These are phyloP conservation scores for Scarus forsteni DNA, from an alignment of 2,797 vertebrate species.

Conservation along the genomic window DNA sequence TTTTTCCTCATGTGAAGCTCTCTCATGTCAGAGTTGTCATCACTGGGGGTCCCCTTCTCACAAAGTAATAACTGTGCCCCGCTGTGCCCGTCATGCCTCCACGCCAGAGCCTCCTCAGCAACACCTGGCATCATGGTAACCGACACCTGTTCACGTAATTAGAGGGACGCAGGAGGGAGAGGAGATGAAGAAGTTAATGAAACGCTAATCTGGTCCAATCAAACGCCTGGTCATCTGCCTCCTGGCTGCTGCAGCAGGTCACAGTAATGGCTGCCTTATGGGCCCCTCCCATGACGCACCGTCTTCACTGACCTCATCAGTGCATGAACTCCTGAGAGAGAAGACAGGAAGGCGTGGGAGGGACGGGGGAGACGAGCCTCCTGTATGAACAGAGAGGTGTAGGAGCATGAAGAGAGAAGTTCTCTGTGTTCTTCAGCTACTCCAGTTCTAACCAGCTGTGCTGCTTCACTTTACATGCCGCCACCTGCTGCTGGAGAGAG, in stretches of 20 bases:
- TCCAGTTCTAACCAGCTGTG: conserved; percentile 77
- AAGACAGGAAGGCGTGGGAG: conserved; percentile 1
- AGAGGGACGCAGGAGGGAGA: conserved; percentile 65
- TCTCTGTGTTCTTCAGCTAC: conserved; percentile 50
- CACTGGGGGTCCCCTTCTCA: conserved; percentile 32
- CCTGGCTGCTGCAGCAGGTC: conserved; percentile 38
- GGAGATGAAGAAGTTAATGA: conserved; percentile 68
- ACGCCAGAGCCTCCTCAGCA: conserved; percentile 67
- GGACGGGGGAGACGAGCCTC: conserved; percentile 17
- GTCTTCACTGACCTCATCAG: conserved; percentile 62
- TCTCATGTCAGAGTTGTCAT: conserved; percentile 60
- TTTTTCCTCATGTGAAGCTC: conserved; percentile 41
- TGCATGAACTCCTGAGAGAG: conserved; percentile 30
- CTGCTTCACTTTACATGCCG: conserved; percentile 72
- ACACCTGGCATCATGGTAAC: conserved; percentile 73
- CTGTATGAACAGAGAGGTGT: conserved; percentile 52
- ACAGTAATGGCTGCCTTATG: conserved; percentile 63
- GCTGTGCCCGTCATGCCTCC: conserved; percentile 52
- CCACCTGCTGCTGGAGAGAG: conserved; percentile 68
- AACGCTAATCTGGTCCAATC: conserved; percentile 69
- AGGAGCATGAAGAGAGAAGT: conserved; percentile 65
- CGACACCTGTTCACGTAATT: conserved; percentile 77
- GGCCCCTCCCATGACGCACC: conserved; percentile 43
- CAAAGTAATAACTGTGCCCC: conserved; percentile 51
- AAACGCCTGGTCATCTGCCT: conserved; percentile 52